Base-by-base conservation (phyloP, 1,140 invertebrate genomes). In the Drosophila leontia region DNA sequence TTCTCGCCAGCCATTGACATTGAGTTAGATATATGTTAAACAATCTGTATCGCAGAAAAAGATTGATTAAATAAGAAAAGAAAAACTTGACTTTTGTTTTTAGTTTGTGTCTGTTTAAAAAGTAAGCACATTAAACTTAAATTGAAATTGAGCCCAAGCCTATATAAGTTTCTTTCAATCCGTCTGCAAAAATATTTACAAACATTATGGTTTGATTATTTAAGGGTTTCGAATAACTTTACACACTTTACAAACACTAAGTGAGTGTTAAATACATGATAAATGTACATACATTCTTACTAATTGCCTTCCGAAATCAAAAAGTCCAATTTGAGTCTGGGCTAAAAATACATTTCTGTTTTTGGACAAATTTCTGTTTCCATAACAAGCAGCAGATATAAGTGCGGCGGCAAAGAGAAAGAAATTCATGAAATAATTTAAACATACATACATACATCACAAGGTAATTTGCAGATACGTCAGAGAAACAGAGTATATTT, bases 311-410 rank as follows among this genome's bases (percentile, higher is more conserved):
- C 32, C 35, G 39, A 32, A 50, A 55, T 75, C 32, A 75, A 51
- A 74, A 57, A 75, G 44, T 39, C 37, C 23, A 44, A 75, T 57
- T 75, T 39, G 13, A 75, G 17, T 60, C 19, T 44, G n/a, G 19
- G 17, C 70, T 75, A 75, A 23, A 75, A 75, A 75, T 75, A 75
- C 32, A 15, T 50, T 63, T 47, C 32, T 64, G 44, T 37, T 56
- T 75, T 63, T 62, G 48, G 23, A 50, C 68, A 74, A 55, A 72
- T 62, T 55, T 42, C 53, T 75, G 26, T 75, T 41, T 51, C 26
- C 15, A 7, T 35, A 61, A 42, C 17, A 48, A 63, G 34, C 32
- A 47, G 23, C 23, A 48, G 11, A 53, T 13, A 37, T 15, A 72
- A 32, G n/a, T 17, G 53, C n/a, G 19, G 35, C 11, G 47, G 56